phyloP scores from a whole-genome alignment of 2,888 invertebrate species.

The Cepaea hortensis region DNA sequence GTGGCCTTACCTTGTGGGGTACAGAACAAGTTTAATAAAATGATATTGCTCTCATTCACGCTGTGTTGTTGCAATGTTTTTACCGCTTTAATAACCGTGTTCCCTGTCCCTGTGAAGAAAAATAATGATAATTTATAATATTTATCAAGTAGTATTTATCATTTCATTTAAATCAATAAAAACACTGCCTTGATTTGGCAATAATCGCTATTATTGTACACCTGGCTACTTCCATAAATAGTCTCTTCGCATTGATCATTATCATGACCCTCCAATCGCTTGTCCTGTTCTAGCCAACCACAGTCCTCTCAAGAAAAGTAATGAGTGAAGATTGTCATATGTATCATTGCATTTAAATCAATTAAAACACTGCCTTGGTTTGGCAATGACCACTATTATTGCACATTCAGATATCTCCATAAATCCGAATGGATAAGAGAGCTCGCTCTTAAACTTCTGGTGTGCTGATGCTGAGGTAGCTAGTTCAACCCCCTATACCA shows the following conservation, averaged over 20 bases:
- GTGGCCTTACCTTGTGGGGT: constrained; percentile 83
- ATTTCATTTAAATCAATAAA: not conserved
- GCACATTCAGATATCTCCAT: too few relatives aligned
- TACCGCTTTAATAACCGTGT: constrained; percentile 95
- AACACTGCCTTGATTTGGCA: not conserved
- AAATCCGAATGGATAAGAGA: too few relatives aligned
- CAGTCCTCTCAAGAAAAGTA: too few relatives aligned
- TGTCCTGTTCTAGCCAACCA: too few relatives aligned
- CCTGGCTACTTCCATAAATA: too few relatives aligned
- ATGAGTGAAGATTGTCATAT: not conserved
- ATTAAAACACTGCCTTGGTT: not conserved
- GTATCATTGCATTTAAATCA: not conserved
- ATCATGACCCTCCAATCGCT: too few relatives aligned
- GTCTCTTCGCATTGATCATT: too few relatives aligned
- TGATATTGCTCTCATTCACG: constrained; percentile 94
- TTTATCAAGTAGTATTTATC: not conserved
- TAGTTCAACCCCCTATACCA: too few relatives aligned
- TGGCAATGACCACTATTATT: too few relatives aligned
- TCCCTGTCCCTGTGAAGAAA: constrained; percentile 85
- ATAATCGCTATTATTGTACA: too few relatives aligned
- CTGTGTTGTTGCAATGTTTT: constrained; percentile 94
- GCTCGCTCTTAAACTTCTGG: too few relatives aligned
- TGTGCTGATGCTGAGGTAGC: too few relatives aligned
- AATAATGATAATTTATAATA: not conserved
- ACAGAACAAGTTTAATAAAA: constrained; percentile 97